Percentiles rank a stretch among this genome's conserved stretches.
Evolutionary conservation across 1,140 invertebrate genomes (phyloP).

Genomic region (Dinoponera quadriceps): DNA sequence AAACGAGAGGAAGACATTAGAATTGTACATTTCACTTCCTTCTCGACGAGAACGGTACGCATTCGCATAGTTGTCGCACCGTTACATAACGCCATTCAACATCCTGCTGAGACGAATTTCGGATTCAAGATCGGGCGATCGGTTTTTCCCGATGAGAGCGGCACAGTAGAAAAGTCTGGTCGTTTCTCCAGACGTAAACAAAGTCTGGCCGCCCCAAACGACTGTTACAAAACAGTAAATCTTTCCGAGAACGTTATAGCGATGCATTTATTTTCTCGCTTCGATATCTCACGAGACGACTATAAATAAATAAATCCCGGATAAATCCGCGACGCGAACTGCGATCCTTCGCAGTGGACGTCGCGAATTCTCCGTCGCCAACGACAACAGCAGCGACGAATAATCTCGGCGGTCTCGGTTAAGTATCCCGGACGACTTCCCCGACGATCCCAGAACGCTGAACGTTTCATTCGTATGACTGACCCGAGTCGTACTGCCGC

Average conservation of each 20-base stretch:
- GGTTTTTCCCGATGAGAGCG: conserved; percentile 46
- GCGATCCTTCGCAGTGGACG: neutral
- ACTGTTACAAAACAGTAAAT: neutral
- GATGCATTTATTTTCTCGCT: neutral
- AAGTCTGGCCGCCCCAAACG: conserved; percentile 4
- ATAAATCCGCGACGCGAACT: no score
- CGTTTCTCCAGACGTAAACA: conserved; percentile 54
- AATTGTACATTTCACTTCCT: conserved; percentile 58
- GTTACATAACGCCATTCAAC: conserved; percentile 63
- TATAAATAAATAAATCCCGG: neutral
- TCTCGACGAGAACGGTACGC: conserved; percentile 26
- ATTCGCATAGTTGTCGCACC: conserved; percentile 46
- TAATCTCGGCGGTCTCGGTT: neutral
- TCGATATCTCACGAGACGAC: neutral
- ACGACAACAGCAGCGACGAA: neutral
- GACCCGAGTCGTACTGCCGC: neutral
- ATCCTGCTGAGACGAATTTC: conserved; percentile 49
- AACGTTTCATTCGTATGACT: neutral
- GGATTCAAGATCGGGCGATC: conserved; percentile 61
- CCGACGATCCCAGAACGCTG: neutral
- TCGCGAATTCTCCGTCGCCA: neutral
- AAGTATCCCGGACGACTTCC: no score
- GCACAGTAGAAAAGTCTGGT: neutral
- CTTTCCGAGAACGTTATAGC: neutral
- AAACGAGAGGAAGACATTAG: conserved; percentile 47